These are phyloP conservation scores for Papio anubis DNA, from an alignment of 2,113 vertebrate genomes.

Conservation along the genomic window DNA sequence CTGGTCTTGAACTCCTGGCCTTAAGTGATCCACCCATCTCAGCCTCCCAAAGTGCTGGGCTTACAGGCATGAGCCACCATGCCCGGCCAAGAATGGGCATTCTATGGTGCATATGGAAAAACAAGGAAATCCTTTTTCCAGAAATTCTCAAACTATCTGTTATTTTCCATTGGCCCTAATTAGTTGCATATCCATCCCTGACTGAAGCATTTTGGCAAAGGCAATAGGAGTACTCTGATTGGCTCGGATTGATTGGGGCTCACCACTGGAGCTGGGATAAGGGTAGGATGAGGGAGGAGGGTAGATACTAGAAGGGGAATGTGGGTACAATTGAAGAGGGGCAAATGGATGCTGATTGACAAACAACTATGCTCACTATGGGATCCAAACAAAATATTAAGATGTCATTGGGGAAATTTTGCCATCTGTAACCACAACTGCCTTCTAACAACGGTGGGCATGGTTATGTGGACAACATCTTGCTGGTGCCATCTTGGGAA, in stretches of 20 bases:
- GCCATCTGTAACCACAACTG: background rate
- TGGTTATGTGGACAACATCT: background rate
- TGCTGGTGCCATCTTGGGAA: background rate
- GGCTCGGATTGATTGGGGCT: background rate
- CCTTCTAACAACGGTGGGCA: background rate
- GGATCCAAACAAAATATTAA: background rate
- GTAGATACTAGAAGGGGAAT: background rate
- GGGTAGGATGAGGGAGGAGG: background rate
- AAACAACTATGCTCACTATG: background rate
- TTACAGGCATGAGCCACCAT: too few species aligned
- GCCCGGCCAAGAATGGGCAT: background rate
- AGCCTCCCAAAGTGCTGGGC: too few species aligned
- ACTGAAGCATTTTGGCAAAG: background rate
- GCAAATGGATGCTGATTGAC: background rate
- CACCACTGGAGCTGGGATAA: background rate
- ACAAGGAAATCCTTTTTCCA: background rate
- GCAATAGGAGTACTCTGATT: background rate
- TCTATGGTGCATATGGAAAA: background rate
- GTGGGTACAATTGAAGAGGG: background rate
- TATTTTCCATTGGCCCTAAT: background rate
- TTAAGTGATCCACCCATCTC: too few species aligned
- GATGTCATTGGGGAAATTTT: background rate
- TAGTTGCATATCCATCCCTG: background rate
- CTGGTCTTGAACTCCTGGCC: too few species aligned
- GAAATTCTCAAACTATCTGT: background rate